Conservation (phyloP, 2,113 vertebrate genomes). For the Balaeniceps rex region DNA sequence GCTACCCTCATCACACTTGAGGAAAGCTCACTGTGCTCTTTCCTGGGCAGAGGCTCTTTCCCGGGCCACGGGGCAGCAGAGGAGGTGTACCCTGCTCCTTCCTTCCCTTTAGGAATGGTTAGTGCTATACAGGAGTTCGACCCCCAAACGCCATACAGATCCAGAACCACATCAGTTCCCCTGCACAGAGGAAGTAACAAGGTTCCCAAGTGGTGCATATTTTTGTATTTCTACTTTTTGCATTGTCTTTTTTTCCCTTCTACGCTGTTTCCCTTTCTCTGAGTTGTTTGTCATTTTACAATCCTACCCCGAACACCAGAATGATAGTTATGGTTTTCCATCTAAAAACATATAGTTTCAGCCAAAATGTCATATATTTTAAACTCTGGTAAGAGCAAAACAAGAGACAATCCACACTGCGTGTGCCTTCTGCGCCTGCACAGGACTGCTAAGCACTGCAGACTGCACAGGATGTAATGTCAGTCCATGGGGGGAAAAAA, state of each 20-base stretch:
- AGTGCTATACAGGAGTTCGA: not conserved
- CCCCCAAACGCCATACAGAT: not conserved
- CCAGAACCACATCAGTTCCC: not conserved
- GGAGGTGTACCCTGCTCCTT: not conserved
- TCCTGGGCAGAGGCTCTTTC: not conserved
- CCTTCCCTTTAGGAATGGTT: not conserved
- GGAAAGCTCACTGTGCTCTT: not conserved
- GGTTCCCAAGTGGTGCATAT: not conserved
- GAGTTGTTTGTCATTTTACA: not conserved
- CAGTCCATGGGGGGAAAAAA: not conserved
- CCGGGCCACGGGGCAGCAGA: not conserved
- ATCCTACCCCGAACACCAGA: not conserved
- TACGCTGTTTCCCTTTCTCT: not conserved
- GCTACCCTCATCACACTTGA: not conserved
- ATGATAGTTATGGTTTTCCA: rapidly evolving
- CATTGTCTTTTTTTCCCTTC: not conserved
- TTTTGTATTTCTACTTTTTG: not conserved
- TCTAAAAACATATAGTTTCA: not conserved
- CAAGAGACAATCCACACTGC: not conserved
- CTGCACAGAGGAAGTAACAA: not conserved
- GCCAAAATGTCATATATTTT: not conserved
- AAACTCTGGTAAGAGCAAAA: not conserved
- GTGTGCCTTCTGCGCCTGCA: not conserved
- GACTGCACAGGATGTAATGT: not conserved
- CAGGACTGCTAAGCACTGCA: not conserved